Percentiles rank a stretch among this genome's conserved stretches.
These are phyloP conservation scores for Microcaecilia unicolor DNA, from an alignment of 2,797 vertebrate genomes.

Conservation along the genomic window DNA sequence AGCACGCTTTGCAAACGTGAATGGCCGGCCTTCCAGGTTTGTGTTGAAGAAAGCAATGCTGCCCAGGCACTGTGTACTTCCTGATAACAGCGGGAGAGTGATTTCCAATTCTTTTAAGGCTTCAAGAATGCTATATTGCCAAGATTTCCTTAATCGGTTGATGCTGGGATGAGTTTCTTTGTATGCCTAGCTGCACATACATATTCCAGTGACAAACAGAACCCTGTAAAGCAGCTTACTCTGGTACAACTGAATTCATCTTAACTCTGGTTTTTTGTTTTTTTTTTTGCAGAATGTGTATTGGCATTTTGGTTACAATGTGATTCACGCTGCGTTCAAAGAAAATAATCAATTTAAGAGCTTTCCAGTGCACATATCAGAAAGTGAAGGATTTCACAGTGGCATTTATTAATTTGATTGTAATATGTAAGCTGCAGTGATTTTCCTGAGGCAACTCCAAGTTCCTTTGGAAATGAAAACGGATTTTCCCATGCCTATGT, in stretches of 20 bases:
- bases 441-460: no score
- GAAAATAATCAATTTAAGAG: no score
- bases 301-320: slow-evolving; percentile 3
- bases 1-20: slow-evolving; percentile 2
- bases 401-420: no score
- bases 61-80: slow-evolving; percentile 18
- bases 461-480: no score
- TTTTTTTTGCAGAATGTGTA: no score
- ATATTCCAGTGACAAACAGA: slow-evolving; percentile 18
- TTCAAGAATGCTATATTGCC: slow-evolving; percentile 24
- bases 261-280: slow-evolving; percentile 19
- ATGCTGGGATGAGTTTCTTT: slow-evolving; percentile 22
- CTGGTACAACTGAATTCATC: slow-evolving; percentile 12
- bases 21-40: slow-evolving; percentile 14
- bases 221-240: background rate
- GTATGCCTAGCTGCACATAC: slow-evolving; percentile 14
- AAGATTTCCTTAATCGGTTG: slow-evolving; percentile 28
- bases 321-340: background rate
- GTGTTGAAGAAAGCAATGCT: slow-evolving; percentile 34
- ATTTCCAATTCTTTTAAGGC: slow-evolving; percentile 33
- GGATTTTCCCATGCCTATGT: no score
- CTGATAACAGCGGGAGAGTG: slow-evolving; percentile 25
- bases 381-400: no score
- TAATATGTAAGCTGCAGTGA: no score
- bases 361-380: no score